Evolutionary conservation across 2,113 vertebrate genomes (phyloP).

Genomic region (Scalopus aquaticus): DNA sequence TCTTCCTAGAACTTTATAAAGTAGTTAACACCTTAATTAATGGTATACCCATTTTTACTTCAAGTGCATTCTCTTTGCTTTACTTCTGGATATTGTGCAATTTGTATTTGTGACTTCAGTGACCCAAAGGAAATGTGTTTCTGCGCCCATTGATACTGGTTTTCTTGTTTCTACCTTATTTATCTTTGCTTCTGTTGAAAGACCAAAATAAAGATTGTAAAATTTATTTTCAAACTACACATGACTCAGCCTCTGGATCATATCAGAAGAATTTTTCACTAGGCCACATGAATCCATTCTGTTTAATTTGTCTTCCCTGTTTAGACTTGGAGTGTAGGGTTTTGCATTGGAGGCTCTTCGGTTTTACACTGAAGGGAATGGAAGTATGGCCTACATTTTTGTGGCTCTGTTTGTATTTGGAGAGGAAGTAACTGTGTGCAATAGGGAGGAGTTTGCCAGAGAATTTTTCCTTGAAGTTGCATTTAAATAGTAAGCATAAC

Average conservation of each 20-base stretch:
- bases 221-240: neutral
- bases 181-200: neutral
- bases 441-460: fast-evolving
- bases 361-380: neutral
- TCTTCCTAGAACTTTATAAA: neutral
- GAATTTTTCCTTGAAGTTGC: neutral
- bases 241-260: neutral
- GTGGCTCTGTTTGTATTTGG: neutral
- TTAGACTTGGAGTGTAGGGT: neutral
- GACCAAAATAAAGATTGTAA: neutral
- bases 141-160: neutral
- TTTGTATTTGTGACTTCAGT: neutral
- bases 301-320: neutral
- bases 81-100: neutral
- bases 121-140: neutral
- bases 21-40: neutral
- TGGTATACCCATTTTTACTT: neutral
- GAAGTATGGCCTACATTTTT: neutral
- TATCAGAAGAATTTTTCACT: neutral
- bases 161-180: neutral
- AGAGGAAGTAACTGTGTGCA: neutral
- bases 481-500: neutral
- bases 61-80: neutral
- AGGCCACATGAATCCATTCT: neutral
- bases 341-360: neutral